Evolutionary conservation across 2,888 invertebrate genomes (phyloP), one percentile per base, ranked within the genome.

Genomic region (Cantharis rufa): DNA sequence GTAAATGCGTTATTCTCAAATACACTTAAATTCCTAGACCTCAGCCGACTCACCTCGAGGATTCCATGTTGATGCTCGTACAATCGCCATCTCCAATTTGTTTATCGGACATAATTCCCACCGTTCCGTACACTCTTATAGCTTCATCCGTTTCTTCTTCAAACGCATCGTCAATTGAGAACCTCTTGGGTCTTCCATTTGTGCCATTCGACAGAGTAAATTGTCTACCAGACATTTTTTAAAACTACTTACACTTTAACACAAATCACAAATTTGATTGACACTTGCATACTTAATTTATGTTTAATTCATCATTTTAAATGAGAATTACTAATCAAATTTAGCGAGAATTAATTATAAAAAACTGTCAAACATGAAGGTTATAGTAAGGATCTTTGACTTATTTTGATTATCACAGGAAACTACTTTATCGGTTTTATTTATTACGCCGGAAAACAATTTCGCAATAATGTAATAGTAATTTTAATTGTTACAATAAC

Each of bases 141-240:
- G 94, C 94, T 86, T 95, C 95, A 85, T 95, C 95, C 69, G 94
- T 94, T 86, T 95, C 95, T 86, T 95, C 95, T 86, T 95, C 95
- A 85, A 95, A 95, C 13, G 95, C 95, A 88, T 95, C 95, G 88
- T 95, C 95, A 83, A 95, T 95, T 71, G 94, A 94, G 89, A 95
- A 95, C 82, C 93, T 90, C 86, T 93, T 93, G 83, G 92, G 92
- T 76, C 85, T 84, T 15, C 83, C 84, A 72, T 81, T 86, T 86
- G 89, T 80, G 18, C 83, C 82, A 75, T 82, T 83, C 72, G 79
- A 32, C 21, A 76, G 48, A 10, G 74, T 79, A 70, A 82, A 80
- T 71, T 82, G 82, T 76, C 79, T 81, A 61, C 73, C 66, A 28
- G 81, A 78, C 81, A 81, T 81, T 75, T 77, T 62, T 69, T 70